Conservation (phyloP, 2,888 invertebrate species). For the Ischnus inquisitorius region DNA sequence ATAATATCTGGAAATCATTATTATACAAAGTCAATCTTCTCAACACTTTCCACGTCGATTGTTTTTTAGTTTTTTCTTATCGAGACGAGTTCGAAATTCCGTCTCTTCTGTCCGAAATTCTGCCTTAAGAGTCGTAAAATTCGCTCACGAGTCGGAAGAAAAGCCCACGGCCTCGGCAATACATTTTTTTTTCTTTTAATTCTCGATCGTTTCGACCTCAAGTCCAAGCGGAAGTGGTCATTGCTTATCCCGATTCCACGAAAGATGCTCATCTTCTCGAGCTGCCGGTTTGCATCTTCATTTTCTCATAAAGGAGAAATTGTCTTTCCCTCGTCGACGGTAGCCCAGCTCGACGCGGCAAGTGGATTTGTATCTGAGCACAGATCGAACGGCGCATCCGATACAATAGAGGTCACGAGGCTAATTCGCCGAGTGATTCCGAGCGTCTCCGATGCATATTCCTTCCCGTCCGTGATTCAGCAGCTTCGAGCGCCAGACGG, state of each 20-base stretch:
- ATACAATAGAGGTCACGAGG: constrained; percentile 48
- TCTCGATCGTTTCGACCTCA: constrained; percentile 19
- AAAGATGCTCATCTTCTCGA: constrained; percentile 15
- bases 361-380: neutral
- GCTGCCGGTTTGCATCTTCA: constrained; percentile 20
- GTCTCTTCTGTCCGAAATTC: no score
- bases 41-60: no score
- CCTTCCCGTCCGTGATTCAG: neutral
- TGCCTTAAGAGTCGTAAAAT: no score
- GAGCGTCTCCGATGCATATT: constrained; percentile 4
- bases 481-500: neutral
- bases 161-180: constrained; percentile 1
- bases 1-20: no score
- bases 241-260: neutral
- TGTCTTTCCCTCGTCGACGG: constrained; percentile 24
- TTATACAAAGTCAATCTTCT: no score
- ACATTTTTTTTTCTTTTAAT: constrained; percentile 38
- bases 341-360: constrained; percentile 8
- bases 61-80: no score
- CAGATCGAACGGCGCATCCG: neutral
- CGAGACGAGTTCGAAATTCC: no score
- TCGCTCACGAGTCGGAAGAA: neutral
- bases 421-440: constrained; percentile 26
- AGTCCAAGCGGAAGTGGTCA: neutral
- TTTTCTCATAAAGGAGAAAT: constrained; percentile 43